Conservation (phyloP, 2,888 invertebrate species). For the Mechanitis mazaeus region DNA sequence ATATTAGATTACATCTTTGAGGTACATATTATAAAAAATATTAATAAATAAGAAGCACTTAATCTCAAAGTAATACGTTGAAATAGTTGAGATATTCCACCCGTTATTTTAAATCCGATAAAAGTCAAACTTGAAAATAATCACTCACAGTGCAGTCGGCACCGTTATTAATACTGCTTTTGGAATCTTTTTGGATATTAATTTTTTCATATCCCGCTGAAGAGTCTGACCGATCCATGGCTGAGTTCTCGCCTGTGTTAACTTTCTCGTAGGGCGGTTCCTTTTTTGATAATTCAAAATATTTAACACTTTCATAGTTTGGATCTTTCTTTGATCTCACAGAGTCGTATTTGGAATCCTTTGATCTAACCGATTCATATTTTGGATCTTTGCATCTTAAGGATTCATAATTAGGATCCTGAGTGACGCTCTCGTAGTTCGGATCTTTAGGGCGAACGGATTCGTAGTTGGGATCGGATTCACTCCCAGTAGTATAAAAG, state of each 20-base stretch:
- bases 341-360: conserved; percentile 75
- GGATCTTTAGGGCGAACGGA: conserved; percentile 80
- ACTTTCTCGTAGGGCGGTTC: conserved; percentile 84
- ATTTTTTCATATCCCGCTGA: conserved; percentile 65
- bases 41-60: conserved; percentile 58
- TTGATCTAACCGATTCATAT: conserved; percentile 81
- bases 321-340: conserved; percentile 80
- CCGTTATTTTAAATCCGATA: conserved; percentile 13
- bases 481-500: conserved; percentile 82
- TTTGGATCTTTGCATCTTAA: conserved; percentile 81
- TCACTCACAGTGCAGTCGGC: conserved; percentile 60
- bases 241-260: conserved; percentile 43
- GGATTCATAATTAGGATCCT: conserved; percentile 82
- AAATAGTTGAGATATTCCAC: conserved; percentile 8
- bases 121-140: conserved; percentile 66
- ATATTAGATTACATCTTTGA: conserved; percentile 57
- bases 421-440: conserved; percentile 83
- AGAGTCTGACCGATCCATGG: conserved; percentile 60
- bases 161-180: conserved; percentile 66
- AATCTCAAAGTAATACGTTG: conserved; percentile 45
- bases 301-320: conserved; percentile 89
- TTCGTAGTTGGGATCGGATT: conserved; percentile 84
- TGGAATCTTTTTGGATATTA: conserved; percentile 56
- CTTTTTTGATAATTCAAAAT: conserved; percentile 75
- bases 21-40: conserved; percentile 53